Conservation (phyloP, 2,113 vertebrate genomes). For the Psophia crepitans region DNA sequence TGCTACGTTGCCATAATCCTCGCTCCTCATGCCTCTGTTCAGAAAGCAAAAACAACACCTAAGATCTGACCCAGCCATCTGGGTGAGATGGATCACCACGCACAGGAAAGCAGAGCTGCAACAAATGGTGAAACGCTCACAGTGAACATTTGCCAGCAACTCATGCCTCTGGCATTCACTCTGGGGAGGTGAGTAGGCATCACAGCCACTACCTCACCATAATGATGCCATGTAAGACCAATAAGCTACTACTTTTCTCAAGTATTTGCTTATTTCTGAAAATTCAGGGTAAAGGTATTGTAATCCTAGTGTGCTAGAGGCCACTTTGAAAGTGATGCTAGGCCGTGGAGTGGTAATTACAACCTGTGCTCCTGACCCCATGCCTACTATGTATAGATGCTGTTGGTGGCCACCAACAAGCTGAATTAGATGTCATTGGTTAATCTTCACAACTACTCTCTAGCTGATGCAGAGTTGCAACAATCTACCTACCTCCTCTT, state of each 20-base stretch:
- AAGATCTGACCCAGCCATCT: background rate
- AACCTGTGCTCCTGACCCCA: background rate
- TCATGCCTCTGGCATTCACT: background rate
- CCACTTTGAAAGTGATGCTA: background rate
- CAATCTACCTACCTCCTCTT: background rate
- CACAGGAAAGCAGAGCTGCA: background rate
- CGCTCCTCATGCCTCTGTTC: background rate
- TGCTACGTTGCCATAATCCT: background rate
- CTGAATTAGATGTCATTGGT: background rate
- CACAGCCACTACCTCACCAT: background rate
- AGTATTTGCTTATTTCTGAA: background rate
- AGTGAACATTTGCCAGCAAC: background rate
- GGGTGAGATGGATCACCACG: background rate
- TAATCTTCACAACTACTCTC: background rate
- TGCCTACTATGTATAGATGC: background rate
- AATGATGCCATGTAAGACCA: background rate
- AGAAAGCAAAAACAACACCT: background rate
- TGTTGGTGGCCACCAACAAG: background rate
- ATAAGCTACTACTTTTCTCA: background rate
- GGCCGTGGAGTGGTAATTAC: background rate
- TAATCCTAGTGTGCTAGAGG: background rate
- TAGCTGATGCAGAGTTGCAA: background rate
- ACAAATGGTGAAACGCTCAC: background rate
- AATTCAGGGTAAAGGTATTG: background rate
- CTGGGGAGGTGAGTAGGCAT: background rate